A percentile compares a stretch with the other conserved stretches of the same genome.
These are phyloP conservation scores for Crocuta crocuta DNA, from an alignment of 2,113 vertebrate genomes.

Conservation along the genomic window DNA sequence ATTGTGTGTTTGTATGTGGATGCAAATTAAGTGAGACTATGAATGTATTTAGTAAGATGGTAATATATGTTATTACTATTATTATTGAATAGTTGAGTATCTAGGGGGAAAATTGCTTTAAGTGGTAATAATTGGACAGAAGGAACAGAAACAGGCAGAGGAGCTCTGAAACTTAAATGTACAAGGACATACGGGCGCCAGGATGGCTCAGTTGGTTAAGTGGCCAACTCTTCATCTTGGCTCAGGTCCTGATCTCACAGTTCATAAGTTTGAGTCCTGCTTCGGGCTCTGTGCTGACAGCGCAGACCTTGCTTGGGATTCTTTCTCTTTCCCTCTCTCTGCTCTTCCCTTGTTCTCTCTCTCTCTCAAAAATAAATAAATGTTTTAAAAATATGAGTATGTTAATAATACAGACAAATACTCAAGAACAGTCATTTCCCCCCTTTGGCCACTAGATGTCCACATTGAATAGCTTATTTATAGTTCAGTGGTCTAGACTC, in stretches of 20 bases:
- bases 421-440: neutral
- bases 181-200: too few species aligned
- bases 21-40: neutral
- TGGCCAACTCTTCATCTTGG: too few species aligned
- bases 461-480: neutral
- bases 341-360: too few species aligned
- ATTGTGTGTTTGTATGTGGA: fast-evolving
- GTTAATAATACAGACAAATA: neutral
- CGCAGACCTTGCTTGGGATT: too few species aligned
- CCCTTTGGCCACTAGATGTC: conserved; percentile 3
- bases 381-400: neutral
- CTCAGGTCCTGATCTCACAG: too few species aligned
- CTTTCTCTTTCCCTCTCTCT: too few species aligned
- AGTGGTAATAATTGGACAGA: neutral
- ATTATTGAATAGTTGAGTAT: neutral
- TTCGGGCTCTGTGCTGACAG: too few species aligned
- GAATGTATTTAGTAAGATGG: neutral
- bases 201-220: too few species aligned
- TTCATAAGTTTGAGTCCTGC: too few species aligned
- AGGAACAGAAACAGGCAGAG: neutral
- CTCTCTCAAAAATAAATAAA: too few species aligned
- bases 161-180: neutral
- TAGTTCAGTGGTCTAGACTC: neutral
- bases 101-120: neutral
- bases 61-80: neutral